These are phyloP conservation scores for Apogon hyalosoma DNA, from an alignment of 2,797 vertebrate genomes.

Conservation along the genomic window DNA sequence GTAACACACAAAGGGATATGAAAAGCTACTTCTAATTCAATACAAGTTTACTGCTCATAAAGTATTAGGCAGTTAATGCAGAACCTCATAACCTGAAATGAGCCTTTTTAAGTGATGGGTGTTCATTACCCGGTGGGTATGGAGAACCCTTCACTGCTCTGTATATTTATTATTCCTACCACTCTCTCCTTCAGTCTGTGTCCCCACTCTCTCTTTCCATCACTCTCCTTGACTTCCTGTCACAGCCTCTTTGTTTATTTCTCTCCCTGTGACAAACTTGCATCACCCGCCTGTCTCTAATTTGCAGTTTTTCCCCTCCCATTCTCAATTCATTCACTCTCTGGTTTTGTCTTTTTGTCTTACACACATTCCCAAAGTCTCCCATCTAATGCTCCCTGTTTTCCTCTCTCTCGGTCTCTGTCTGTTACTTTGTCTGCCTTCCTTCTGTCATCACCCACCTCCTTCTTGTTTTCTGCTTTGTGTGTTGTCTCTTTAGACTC, in stretches of 20 bases:
- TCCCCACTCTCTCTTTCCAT: constrained; percentile 48
- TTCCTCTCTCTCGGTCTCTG: constrained; percentile 33
- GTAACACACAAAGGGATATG: neutral
- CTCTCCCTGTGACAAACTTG: constrained; percentile 60
- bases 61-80: constrained; percentile 6
- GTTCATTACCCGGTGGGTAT: constrained; percentile 47
- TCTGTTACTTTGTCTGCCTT: constrained; percentile 61
- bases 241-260: constrained; percentile 56
- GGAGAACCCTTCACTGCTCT: constrained; percentile 18
- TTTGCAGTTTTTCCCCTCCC: constrained; percentile 44
- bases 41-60: constrained; percentile 2
- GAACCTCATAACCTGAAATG: constrained; percentile 13
- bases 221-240: constrained; percentile 51
- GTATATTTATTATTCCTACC: constrained; percentile 54
- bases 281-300: constrained; percentile 61
- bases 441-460: constrained; percentile 53
- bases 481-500: constrained; percentile 54
- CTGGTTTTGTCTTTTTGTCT: constrained; percentile 31
- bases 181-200: constrained; percentile 25
- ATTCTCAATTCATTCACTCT: constrained; percentile 38
- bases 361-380: constrained; percentile 22
- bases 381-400: constrained; percentile 6
- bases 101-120: constrained; percentile 38
- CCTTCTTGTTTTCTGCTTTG: constrained; percentile 54
- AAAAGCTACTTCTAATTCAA: constrained; percentile 12